phyloP scores from a whole-genome alignment of 1,140 invertebrate genomes.

The Saccostrea glomerata region DNA sequence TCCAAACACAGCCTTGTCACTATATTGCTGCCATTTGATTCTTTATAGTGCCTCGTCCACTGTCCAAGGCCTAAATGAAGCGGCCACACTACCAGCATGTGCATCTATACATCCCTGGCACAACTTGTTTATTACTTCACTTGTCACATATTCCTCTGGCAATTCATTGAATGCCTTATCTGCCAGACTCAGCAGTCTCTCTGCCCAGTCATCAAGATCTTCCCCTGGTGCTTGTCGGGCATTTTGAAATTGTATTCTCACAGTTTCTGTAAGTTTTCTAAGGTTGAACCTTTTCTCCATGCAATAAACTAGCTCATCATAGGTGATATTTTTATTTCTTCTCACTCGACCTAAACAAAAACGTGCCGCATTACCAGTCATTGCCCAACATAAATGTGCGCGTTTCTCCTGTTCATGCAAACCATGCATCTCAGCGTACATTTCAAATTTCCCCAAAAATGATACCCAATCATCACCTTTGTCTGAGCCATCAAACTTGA shows the following conservation, averaged over 20 bases:
- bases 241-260: constrained; percentile 46
- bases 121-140: constrained; percentile 50
- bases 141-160: constrained; percentile 44
- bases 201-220: constrained; percentile 52
- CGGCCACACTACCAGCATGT: constrained; percentile 44
- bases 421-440: neutral
- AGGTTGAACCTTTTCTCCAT: constrained; percentile 51
- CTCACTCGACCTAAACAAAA: neutral
- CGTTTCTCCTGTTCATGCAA: constrained; percentile 23
- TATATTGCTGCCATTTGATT: constrained; percentile 47
- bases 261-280: constrained; percentile 50
- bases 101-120: constrained; percentile 52
- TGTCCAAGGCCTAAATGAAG: constrained; percentile 35
- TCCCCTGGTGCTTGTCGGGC: constrained; percentile 49
- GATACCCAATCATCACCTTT: constrained; percentile 31
- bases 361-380: constrained; percentile 26
- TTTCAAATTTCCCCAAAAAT: constrained; percentile 31
- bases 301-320: constrained; percentile 27
- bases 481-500: constrained; percentile 24
- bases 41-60: constrained; percentile 45
- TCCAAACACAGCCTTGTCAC: constrained; percentile 44
- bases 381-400: constrained; percentile 22
- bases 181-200: constrained; percentile 44
- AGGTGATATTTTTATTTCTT: neutral
- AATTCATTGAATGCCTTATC: constrained; percentile 48